A percentile compares a stretch with the other conserved stretches of the same genome.
phyloP scores from a whole-genome alignment of 2,888 invertebrate species.

The Drosophila cognata region DNA sequence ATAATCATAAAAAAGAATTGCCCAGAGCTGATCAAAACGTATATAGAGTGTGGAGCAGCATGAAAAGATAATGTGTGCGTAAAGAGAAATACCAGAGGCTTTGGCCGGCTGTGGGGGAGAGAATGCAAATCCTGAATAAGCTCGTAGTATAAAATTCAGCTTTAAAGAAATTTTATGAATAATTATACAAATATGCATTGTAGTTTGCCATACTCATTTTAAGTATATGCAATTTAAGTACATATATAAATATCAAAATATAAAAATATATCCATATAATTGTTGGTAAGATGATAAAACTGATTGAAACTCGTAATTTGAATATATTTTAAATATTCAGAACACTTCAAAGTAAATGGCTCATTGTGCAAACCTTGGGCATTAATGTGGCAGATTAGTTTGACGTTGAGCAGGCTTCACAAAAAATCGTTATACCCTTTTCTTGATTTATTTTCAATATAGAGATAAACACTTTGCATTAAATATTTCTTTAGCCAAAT shows the following conservation, averaged over 20 bases:
- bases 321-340: not conserved
- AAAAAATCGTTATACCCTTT: not conserved
- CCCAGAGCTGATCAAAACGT: constrained; percentile 19
- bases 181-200: not conserved
- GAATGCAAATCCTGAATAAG: not conserved
- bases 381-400: not conserved
- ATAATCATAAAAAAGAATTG: constrained; percentile 28
- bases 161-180: not conserved
- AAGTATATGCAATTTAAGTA: not conserved
- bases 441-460: not conserved
- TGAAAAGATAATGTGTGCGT: constrained; percentile 4
- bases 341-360: not conserved
- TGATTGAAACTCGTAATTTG: not conserved
- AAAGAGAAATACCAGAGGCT: not conserved
- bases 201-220: not conserved
- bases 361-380: not conserved
- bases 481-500: not conserved
- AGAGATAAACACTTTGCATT: constrained; percentile 11
- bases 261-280: not conserved
- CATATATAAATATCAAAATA: not conserved
- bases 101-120: not conserved
- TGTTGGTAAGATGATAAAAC: not conserved
- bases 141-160: not conserved
- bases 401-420: not conserved
- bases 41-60: not conserved